Percentiles rank a stretch among this genome's conserved stretches.
Conservation (phyloP, 1,140 invertebrate species). For the Chymomyza costata region DNA sequence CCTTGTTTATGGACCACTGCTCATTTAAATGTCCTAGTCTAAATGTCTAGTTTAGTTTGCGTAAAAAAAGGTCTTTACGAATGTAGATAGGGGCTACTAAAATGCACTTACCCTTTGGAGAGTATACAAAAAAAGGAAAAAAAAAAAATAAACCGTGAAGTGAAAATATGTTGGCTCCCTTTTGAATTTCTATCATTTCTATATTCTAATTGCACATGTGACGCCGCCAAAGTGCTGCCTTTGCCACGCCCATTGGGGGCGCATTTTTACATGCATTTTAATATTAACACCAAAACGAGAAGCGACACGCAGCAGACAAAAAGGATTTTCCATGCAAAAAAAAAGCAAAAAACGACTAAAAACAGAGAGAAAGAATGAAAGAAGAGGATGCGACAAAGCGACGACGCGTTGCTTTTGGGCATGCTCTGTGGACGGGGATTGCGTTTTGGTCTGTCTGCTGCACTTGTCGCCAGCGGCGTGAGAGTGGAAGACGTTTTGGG, state of each 20-base stretch:
- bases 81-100: no score
- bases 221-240: slow-evolving; percentile 3
- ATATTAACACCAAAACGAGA: slow-evolving; percentile 62
- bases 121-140: no score
- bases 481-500: slow-evolving; percentile 5
- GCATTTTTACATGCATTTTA: slow-evolving; percentile 71
- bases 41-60: no score
- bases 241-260: slow-evolving; percentile 12
- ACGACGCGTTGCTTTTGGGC: slow-evolving; percentile 52
- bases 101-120: neutral
- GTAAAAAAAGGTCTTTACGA: no score
- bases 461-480: slow-evolving; percentile 23
- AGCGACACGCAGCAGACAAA: slow-evolving; percentile 57
- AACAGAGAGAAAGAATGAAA: slow-evolving; percentile 37
- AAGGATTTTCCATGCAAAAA: slow-evolving; percentile 55
- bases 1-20: no score
- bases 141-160: no score
- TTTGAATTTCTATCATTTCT: slow-evolving; percentile 12
- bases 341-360: slow-evolving; percentile 14
- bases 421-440: slow-evolving; percentile 64
- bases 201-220: slow-evolving; percentile 6
- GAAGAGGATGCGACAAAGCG: slow-evolving; percentile 31
- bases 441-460: slow-evolving; percentile 17
- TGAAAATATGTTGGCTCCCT: no score
- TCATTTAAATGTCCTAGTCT: no score